Evolutionary conservation across 30 jellyfish, hydroid and myxozoan species (phyloP).

Genomic region (Pelagia noctiluca): DNA sequence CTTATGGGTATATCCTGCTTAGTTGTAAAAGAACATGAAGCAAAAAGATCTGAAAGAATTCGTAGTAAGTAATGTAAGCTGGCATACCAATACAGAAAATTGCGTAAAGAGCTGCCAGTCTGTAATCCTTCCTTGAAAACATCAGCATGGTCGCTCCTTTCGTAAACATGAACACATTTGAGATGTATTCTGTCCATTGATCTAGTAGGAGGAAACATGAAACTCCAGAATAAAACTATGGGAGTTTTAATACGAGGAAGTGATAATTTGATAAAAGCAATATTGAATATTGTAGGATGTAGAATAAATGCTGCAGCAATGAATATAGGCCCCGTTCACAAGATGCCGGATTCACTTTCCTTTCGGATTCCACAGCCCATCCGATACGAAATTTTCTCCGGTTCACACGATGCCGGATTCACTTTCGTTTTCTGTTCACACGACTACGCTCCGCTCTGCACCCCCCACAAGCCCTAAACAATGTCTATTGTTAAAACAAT

Average conservation of each 20-base stretch:
- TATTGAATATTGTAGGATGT: not conserved
- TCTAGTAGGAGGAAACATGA: constrained; percentile 13
- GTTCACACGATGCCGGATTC: too few relatives aligned
- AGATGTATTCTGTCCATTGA: constrained; percentile 79
- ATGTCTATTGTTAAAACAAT: too few relatives aligned
- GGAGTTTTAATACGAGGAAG: not conserved
- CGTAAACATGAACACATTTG: constrained; percentile 73
- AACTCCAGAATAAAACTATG: not conserved
- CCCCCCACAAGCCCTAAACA: too few relatives aligned
- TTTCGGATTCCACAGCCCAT: not conserved
- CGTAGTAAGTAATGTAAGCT: not conserved
- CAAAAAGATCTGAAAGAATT: too few relatives aligned
- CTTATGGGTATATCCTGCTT: too few relatives aligned
- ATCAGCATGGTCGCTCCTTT: constrained; percentile 77
- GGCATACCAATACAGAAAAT: constrained; percentile 62
- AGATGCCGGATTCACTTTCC: not conserved
- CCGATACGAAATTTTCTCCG: too few relatives aligned
- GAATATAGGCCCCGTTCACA: not conserved
- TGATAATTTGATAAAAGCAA: too few relatives aligned
- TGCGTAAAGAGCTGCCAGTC: constrained; percentile 60
- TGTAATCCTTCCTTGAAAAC: constrained; percentile 65
- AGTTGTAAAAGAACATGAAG: too few relatives aligned
- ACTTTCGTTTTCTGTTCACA: too few relatives aligned
- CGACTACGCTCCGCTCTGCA: too few relatives aligned
- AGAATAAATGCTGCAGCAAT: too few relatives aligned